Evolutionary conservation across 2,888 invertebrate species (phyloP).

Genomic region (Cabera pusaria): DNA sequence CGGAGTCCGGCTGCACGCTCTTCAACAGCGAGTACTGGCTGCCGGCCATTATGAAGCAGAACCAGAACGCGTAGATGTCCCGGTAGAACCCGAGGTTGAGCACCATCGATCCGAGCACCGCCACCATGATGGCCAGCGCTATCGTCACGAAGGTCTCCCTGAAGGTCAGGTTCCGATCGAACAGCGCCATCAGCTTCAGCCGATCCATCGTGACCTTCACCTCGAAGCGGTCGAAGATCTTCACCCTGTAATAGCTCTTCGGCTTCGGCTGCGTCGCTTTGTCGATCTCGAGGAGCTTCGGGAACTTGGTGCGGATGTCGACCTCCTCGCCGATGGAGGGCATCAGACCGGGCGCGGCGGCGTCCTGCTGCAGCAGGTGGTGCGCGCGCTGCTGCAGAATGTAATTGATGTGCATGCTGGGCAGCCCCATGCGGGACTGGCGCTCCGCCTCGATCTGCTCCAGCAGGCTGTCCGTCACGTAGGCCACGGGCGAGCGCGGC

Average conservation of each 20-base stretch:
- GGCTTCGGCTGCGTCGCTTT: slow-evolving; percentile 80
- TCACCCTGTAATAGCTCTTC: slow-evolving; percentile 89
- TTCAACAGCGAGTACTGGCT: slow-evolving; percentile 98
- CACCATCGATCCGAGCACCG: slow-evolving; percentile 92
- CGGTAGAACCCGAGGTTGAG: slow-evolving; percentile 93
- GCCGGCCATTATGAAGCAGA: slow-evolving; percentile 98
- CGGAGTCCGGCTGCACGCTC: slow-evolving; percentile 99
- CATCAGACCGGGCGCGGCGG: slow-evolving; percentile 70
- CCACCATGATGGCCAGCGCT: slow-evolving; percentile 92
- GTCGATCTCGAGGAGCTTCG: slow-evolving; percentile 80
- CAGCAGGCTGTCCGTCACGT: slow-evolving; percentile 73
- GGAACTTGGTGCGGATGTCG: slow-evolving; percentile 80
- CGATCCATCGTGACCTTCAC: slow-evolving; percentile 96
- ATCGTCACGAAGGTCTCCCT: slow-evolving; percentile 92
- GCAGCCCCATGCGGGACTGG: slow-evolving; percentile 73
- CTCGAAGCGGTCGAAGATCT: slow-evolving; percentile 85
- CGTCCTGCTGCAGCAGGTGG: slow-evolving; percentile 46
- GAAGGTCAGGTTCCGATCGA: slow-evolving; percentile 95
- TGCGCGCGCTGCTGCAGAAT: slow-evolving; percentile 68
- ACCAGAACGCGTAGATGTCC: slow-evolving; percentile 96
- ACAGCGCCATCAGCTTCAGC: slow-evolving; percentile 93
- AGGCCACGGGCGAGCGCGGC: slow-evolving; percentile 73
- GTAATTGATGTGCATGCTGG: slow-evolving; percentile 78
- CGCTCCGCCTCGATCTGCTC: slow-evolving; percentile 77
- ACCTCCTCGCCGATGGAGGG: slow-evolving; percentile 81